Evolutionary conservation across 1,140 invertebrate genomes (phyloP).

Genomic region (Eumeta japonica): DNA sequence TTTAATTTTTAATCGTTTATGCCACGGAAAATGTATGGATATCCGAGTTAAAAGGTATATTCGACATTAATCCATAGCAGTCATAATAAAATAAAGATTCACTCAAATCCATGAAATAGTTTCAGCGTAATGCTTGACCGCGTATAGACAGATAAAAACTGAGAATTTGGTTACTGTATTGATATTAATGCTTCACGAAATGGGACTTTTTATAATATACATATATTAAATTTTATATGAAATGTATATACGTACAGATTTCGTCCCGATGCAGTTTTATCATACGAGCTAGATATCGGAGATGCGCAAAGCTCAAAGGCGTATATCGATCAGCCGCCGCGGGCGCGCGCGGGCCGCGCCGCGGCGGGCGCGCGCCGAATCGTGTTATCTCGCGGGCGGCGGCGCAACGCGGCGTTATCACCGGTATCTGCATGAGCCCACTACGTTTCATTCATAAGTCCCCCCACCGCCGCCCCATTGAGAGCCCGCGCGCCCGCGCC

Average conservation of each 20-base stretch:
- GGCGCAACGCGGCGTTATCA: constrained; percentile 37
- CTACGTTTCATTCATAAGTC: constrained; percentile 53
- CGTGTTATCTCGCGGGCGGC: constrained; percentile 22
- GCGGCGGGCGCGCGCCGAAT: constrained; percentile 10
- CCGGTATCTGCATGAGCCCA: constrained; percentile 39
- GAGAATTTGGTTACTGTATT: too few species aligned
- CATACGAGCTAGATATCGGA: neutral
- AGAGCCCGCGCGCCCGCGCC: constrained; percentile 38
- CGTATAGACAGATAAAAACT: too few species aligned
- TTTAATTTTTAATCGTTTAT: constrained; percentile 9
- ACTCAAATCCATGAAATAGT: too few species aligned
- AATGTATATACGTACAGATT: neutral
- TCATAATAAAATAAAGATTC: too few species aligned
- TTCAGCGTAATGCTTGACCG: too few species aligned
- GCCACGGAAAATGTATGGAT: too few species aligned
- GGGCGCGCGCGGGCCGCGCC: neutral
- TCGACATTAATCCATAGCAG: too few species aligned
- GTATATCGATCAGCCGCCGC: neutral
- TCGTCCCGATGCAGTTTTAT: neutral
- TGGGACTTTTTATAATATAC: too few species aligned
- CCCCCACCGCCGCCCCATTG: constrained; percentile 29
- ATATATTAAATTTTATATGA: neutral
- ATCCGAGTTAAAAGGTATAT: too few species aligned
- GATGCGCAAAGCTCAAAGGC: neutral
- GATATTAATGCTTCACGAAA: too few species aligned